phyloP scores from a whole-genome alignment of 2,113 vertebrate genomes.

The Rhabdomys dilectus region DNA sequence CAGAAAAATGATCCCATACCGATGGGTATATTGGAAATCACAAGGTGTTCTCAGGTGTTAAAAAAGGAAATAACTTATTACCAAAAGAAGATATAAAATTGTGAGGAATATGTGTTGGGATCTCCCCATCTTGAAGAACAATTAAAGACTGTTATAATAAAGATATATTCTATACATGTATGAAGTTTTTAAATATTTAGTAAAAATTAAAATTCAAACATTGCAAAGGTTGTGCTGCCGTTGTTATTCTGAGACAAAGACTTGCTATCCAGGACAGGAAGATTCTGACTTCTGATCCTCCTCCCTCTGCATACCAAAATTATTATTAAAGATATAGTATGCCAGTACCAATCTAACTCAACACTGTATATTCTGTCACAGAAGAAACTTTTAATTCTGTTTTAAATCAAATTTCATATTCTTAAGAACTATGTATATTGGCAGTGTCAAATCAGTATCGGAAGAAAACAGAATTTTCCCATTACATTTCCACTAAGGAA shows the following conservation, averaged over 20 bases:
- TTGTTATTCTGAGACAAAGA: not conserved
- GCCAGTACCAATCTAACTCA: not conserved
- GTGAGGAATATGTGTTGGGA: not conserved
- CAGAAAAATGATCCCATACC: not conserved
- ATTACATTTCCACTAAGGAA: not conserved
- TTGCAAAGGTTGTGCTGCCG: not conserved
- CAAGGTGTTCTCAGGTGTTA: not conserved
- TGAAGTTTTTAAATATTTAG: not conserved
- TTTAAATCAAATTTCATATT: not conserved
- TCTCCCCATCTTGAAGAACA: accelerated
- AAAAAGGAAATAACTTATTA: not conserved
- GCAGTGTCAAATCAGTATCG: not conserved
- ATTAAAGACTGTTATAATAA: not conserved
- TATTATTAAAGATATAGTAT: not conserved
- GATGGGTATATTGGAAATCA: not conserved
- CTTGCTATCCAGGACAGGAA: too few relatives aligned
- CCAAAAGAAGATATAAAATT: too few relatives aligned
- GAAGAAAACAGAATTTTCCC: not conserved
- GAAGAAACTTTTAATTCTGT: not conserved
- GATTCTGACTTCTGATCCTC: too few relatives aligned
- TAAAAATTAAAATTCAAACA: not conserved
- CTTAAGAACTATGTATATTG: not conserved
- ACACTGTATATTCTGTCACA: not conserved
- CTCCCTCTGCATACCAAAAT: not conserved
- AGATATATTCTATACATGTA: not conserved